phyloP scores from a whole-genome alignment of 2,888 invertebrate genomes.

The Folsomia candida region DNA sequence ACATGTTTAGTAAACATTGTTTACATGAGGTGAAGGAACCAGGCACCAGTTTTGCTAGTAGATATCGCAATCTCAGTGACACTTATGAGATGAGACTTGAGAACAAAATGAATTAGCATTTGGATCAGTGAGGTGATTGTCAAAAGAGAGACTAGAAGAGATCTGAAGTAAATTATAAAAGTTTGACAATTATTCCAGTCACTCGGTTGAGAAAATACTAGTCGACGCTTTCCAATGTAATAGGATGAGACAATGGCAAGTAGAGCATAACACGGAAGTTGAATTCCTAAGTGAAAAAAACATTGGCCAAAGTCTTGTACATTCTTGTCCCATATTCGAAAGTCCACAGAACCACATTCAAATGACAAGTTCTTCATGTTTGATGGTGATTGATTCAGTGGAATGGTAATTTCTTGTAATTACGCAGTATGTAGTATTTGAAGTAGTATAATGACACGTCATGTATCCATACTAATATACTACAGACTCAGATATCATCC shows the following conservation, averaged over 20 bases:
- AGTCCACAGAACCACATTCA: constrained; percentile 58
- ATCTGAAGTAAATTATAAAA: constrained; percentile 65
- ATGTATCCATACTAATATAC: no score
- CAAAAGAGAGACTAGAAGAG: constrained; percentile 64
- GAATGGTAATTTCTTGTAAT: no score
- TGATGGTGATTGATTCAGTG: no score
- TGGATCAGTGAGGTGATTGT: constrained; percentile 59
- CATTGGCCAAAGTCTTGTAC: constrained; percentile 77
- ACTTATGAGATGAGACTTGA: constrained; percentile 52
- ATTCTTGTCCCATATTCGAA: constrained; percentile 67
- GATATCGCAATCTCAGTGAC: constrained; percentile 70
- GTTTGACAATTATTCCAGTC: constrained; percentile 65
- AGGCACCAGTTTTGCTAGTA: constrained; percentile 70
- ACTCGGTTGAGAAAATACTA: constrained; percentile 53
- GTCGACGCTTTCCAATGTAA: constrained; percentile 69
- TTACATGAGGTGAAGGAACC: constrained; percentile 79
- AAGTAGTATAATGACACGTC: no score
- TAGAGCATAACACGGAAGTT: constrained; percentile 62
- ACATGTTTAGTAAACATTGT: no score
- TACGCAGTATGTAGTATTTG: no score
- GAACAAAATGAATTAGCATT: constrained; percentile 55
- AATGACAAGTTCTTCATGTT: constrained; percentile 21
- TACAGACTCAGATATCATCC: no score
- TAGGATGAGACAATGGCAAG: constrained; percentile 77
- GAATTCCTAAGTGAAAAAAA: constrained; percentile 76